These are phyloP conservation scores for Tricholaema leucomelas DNA, from an alignment of 2,113 vertebrate species.

Conservation along the genomic window DNA sequence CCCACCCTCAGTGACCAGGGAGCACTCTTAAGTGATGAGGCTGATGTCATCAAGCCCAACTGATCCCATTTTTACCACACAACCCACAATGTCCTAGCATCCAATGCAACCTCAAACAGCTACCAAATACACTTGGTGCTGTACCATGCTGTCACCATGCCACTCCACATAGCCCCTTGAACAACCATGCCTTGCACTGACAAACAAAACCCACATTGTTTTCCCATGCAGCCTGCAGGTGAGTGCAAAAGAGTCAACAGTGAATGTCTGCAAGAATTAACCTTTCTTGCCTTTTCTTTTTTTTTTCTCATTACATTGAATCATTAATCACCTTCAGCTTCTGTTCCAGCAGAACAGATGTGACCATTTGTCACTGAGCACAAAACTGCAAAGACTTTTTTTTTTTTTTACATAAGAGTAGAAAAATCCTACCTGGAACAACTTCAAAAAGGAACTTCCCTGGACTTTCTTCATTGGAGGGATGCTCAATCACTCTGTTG, in stretches of 20 bases:
- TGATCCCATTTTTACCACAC: not conserved
- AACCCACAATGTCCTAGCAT: not conserved
- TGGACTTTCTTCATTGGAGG: conserved; percentile 88
- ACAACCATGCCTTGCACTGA: not conserved
- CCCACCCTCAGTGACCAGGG: not conserved
- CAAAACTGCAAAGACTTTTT: not conserved
- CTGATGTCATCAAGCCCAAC: not conserved
- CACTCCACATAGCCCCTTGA: not conserved
- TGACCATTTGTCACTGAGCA: conserved; percentile 10
- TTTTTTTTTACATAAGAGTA: not conserved
- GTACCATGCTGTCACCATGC: not conserved
- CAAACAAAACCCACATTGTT: not conserved
- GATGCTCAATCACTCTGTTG: conserved; percentile 95
- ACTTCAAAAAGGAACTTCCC: conserved; percentile 98
- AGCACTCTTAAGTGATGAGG: not conserved
- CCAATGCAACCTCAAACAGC: not conserved
- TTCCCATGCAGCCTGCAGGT: fast-evolving
- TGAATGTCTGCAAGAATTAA: conserved; percentile 2
- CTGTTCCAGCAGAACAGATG: conserved; percentile 12
- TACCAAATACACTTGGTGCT: not conserved
- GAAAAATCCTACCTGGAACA: conserved; percentile 87
- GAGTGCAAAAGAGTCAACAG: not conserved
- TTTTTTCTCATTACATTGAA: not conserved
- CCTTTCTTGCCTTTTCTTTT: not conserved
- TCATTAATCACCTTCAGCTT: conserved; percentile 37